Evolutionary conservation across 2,113 vertebrate species (phyloP), one percentile per base, ranked within the genome.

Genomic region (Podiceps cristatus): DNA sequence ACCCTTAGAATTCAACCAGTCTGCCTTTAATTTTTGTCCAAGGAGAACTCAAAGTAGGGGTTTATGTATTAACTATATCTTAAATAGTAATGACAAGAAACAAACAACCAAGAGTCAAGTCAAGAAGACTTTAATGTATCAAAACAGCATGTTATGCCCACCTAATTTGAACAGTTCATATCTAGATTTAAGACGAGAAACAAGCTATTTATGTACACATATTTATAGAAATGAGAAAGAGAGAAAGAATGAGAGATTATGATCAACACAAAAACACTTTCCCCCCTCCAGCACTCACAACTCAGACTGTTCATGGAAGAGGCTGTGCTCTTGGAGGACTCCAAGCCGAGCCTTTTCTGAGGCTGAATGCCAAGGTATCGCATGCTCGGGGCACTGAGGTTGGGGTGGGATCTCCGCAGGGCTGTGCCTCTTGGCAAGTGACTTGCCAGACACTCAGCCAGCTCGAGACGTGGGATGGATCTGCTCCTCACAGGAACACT

Each of bases 1-100:
- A 98, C 98, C 97, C 97, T 98, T 98, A 98, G 98, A 98, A 98
- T 97, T 98, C 97, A 98, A 98, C 98, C 98, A 94, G 98, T 99
- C 98, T 98, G 98, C 98, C 98, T 98, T 98, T 98, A 98, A 97
- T 98, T 98, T 97, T 98, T 96, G 97, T 95, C 98, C 96, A 96
- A 97, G 98, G 93, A 98, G 96, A 98, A 98, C 95, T 97, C 74
- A 92, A 86, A 97, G 88, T 97, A 97, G 96, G 96, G 96, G 77
- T 59, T 90, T 92, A 96, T 97, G 97, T 96, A 98, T 95, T 96
- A 96, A 95, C 87, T 97, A 86, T 97, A 97, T 96, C 90, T 93
- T 94, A 94, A 94, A 95, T 97, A 93, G 85, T 31, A 77, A 96
- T 92, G 90, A 96, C 9, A 35, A 96, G 96, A 97, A 96, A 96